Evolutionary conservation across 2,888 invertebrate species (phyloP), one percentile per base, ranked within the genome.

Genomic region (Geotrupes spiniger): DNA sequence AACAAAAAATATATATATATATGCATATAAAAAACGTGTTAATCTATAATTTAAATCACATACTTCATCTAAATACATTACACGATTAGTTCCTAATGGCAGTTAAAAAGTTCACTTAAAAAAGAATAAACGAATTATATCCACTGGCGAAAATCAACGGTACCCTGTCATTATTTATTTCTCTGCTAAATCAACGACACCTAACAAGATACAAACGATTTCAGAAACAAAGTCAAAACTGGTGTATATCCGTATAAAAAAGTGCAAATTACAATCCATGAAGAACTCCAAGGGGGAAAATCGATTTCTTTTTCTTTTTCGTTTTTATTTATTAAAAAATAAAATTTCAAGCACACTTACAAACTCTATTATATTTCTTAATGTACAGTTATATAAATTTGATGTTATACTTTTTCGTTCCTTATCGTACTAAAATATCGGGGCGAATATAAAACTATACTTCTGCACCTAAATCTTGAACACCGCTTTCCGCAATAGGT

Each of bases 401-500:
- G 33, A 33, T 33, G 33, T 33, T 33, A 33, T 15, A 15, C 29
- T 29, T 29, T 29, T 33, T 33, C 12, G 14, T 14, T 33, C 15
- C 33, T 33, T 33, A 14, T 15, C 15, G 33, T 33, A 33, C 14
- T 33, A 33, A 33, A 33, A 33, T 33, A 33, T 33, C 14, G 8
- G 14, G 21, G 14, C 9, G 14, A 33, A 33, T 33, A 33, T 14
- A 17, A 29, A 25, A 45, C 38, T 39, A 51, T 38, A 64, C 65
- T 42, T 87, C 87, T 45, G 84, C 85, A 42, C 85, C 85, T 50
- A 89, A 74, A 70, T 87, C 84, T 55, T 87, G 84, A 4, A 95
- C 87, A 51, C 94, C 94, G 64, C 82, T 82, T 71, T 96, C 95
- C 0, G 92, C 91, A 42, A 96, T 90, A 10, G 96, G 95, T 52